These are phyloP conservation scores for Chaenodraco wilsoni DNA, from an alignment of 2,797 vertebrate species.

Conservation along the genomic window DNA sequence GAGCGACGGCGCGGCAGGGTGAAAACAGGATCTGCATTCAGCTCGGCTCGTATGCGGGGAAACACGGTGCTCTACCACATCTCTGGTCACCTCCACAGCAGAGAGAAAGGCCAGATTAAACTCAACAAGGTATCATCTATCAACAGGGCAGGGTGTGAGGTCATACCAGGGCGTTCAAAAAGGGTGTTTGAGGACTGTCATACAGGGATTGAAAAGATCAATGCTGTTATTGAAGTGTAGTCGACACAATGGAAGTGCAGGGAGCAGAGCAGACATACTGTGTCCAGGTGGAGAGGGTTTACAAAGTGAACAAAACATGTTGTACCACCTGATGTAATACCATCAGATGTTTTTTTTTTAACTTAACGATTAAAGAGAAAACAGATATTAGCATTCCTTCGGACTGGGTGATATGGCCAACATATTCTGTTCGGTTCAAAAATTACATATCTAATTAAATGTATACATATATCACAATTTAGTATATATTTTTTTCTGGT, in stretches of 20 bases:
- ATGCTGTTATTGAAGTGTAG: conserved; percentile 21
- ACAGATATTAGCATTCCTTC: too few species aligned
- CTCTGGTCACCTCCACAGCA: conserved; percentile 95
- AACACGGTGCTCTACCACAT: conserved; percentile 96
- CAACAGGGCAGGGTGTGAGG: not conserved
- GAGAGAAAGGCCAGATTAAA: conserved; percentile 97
- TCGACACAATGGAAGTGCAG: conserved; percentile 5
- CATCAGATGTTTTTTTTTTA: too few species aligned
- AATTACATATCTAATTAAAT: too few species aligned
- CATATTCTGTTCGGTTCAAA: too few species aligned
- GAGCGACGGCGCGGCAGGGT: conserved; percentile 90
- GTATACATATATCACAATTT: too few species aligned
- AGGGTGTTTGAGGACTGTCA: conserved; percentile 12
- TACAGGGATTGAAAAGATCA: conserved; percentile 18
- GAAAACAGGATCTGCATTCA: conserved; percentile 89
- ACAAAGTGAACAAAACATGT: too few species aligned
- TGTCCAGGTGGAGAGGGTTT: not conserved
- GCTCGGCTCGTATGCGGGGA: conserved; percentile 89
- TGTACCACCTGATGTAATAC: too few species aligned
- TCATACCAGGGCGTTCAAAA: conserved; percentile 5
- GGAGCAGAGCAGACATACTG: not conserved
- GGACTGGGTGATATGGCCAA: too few species aligned
- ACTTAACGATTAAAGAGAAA: too few species aligned
- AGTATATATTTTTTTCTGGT: too few species aligned
- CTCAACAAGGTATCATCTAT: conserved; percentile 91